Evolutionary conservation across 2,888 invertebrate species (phyloP), one percentile per base, ranked within the genome.

Genomic region (Dryomyza anilis): DNA sequence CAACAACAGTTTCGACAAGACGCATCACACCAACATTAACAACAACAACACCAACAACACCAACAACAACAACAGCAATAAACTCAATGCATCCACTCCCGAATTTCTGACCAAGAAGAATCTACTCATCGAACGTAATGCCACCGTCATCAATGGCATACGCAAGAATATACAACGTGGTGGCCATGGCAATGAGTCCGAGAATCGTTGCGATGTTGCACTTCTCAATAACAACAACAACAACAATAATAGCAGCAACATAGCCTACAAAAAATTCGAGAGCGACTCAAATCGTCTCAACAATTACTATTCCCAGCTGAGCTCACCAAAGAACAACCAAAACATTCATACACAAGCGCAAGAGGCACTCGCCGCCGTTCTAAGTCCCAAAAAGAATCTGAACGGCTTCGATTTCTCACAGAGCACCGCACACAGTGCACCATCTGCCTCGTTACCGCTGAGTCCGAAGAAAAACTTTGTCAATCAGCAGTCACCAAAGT

Each of bases 81-180:
- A 76, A 61, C 71, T 68, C 48, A 58, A 69, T 57, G 68, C 68
- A 19, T 64, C 66, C 48, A 70, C 74, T 7, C 69, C 74, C 0
- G 82, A 82, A 67, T 82, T 81, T 69, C 76, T 81, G n/a, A 80
- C 76, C 67, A 82, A 81, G 68, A 82, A 82, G 73, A 81, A 80
- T 67, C 70, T 81, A 3, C 69, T 75, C 36, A 81, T 81, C 71
- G 81, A 81, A 67, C 79, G 78, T 33, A 82, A 81, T 69, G 77
- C 79, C 14, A 79, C 81, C 58, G 79, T 81, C 63, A 81, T 81
- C 64, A 82, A 78, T 66, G 82, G 82, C 66, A 76, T 82, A 21
- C 81, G 76, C 73, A 82, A 81, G 73, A 82, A 82, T 64, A 81
- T 82, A 30, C 74, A 74, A 50, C 73, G 75, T 25, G n/a, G n/a